phyloP scores from a whole-genome alignment of 2,113 vertebrate species.

The Axis porcinus region DNA sequence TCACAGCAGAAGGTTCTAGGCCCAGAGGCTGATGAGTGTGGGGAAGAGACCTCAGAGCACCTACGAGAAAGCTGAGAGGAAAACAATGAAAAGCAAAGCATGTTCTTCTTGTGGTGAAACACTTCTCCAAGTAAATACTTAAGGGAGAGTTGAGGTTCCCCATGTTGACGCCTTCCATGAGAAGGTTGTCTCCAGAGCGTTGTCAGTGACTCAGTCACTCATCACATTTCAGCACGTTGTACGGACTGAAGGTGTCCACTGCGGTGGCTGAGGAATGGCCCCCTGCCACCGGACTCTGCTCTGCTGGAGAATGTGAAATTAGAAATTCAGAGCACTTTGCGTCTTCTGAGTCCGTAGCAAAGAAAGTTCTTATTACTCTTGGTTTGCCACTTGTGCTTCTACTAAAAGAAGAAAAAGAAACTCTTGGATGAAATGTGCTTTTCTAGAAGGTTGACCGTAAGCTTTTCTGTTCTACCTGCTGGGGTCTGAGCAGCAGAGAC shows the following conservation, averaged over 20 bases:
- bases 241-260: not conserved
- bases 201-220: not conserved
- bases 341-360: not conserved
- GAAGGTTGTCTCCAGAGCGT: not conserved
- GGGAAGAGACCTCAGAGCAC: not conserved
- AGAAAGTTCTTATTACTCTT: not conserved
- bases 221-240: not conserved
- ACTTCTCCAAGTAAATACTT: not conserved
- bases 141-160: not conserved
- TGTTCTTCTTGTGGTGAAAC: not conserved
- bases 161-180: not conserved
- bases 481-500: not conserved
- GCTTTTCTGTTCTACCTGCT: not conserved
- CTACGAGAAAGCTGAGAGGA: not conserved
- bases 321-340: not conserved
- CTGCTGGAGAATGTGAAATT: not conserved
- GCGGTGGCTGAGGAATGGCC: not conserved
- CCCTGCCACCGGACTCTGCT: not conserved
- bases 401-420: not conserved
- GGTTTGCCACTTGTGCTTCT: not conserved
- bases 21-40: not conserved
- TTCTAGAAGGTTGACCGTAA: not conserved
- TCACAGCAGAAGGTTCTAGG: accelerated
- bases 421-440: not conserved
- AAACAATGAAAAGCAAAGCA: not conserved